Conservation (phyloP, 2,113 vertebrate genomes). For the Charadrius vociferus region DNA sequence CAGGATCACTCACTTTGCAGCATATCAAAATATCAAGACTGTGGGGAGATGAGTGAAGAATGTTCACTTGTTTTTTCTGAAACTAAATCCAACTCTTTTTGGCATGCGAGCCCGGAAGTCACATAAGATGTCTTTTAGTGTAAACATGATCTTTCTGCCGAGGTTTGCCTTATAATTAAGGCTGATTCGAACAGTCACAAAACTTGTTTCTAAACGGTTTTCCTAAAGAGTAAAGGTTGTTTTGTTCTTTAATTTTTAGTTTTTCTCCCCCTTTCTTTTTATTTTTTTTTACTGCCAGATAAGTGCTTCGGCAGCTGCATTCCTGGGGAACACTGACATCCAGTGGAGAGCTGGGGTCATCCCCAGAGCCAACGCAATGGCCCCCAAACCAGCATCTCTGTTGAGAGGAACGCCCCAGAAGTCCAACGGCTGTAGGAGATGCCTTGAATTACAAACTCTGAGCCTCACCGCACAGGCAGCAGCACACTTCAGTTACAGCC, state of each 20-base stretch:
- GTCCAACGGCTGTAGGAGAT: not conserved
- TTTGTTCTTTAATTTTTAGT: conserved; percentile 20
- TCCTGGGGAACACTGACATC: conserved; percentile 82
- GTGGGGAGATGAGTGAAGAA: conserved; percentile 47
- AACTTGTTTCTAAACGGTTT: conserved; percentile 46
- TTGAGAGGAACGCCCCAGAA: not conserved
- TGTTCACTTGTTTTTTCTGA: conserved; percentile 72
- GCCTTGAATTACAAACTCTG: not conserved
- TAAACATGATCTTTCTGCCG: conserved; percentile 58
- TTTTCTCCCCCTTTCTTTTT: too few relatives aligned
- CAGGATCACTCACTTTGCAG: not conserved
- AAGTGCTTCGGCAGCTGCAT: conserved; percentile 69
- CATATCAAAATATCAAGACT: conserved; percentile 52
- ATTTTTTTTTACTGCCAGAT: conserved; percentile 73
- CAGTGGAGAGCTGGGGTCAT: conserved; percentile 73
- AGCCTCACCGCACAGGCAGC: accelerated
- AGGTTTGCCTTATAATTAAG: conserved; percentile 57
- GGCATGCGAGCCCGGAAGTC: conserved; percentile 46
- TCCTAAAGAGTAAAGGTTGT: conserved; percentile 60
- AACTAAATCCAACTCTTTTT: conserved; percentile 66
- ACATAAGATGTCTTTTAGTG: conserved; percentile 50
- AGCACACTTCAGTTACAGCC: not conserved
- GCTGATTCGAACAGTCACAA: conserved; percentile 1
- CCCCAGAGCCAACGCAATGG: not conserved
- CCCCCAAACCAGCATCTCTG: not conserved